Percentiles rank a stretch among this genome's conserved stretches.
Conservation (phyloP, 1,140 invertebrate species). For the Bacillus rossius region DNA sequence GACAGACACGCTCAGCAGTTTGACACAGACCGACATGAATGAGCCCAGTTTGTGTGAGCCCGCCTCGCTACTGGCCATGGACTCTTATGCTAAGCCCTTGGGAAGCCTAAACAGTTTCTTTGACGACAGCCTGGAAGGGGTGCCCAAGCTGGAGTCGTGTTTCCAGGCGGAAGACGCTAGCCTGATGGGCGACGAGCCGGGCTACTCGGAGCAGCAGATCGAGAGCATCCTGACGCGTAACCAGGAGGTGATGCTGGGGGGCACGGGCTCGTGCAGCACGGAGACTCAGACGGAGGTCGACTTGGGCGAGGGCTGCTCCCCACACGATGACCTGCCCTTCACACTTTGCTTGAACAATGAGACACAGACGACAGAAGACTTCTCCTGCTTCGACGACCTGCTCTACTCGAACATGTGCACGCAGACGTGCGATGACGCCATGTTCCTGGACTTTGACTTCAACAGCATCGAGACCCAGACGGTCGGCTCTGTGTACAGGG, state of each 20-base stretch:
- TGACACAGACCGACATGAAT: constrained; percentile 35
- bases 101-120: too few relatives aligned
- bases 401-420: constrained; percentile 53
- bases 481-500: constrained; percentile 39
- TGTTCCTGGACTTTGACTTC: constrained; percentile 46
- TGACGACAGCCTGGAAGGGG: too few relatives aligned
- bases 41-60: constrained; percentile 10
- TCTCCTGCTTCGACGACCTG: constrained; percentile 36
- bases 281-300: constrained; percentile 53
- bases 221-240: neutral
- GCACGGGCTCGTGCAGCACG: constrained; percentile 44
- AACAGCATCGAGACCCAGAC: constrained; percentile 58
- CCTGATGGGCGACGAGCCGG: constrained; percentile 37
- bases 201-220: constrained; percentile 3
- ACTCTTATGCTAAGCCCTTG: too few relatives aligned
- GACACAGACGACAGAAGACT: constrained; percentile 45
- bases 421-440: constrained; percentile 53
- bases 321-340: constrained; percentile 25
- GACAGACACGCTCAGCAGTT: constrained; percentile 27
- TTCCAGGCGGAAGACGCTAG: constrained; percentile 17
- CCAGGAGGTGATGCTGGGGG: constrained; percentile 35
- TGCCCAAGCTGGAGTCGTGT: too few relatives aligned
- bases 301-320: neutral
- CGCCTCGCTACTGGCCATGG: neutral
- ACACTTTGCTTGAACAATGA: constrained; percentile 43